Percentiles rank a stretch among this genome's conserved stretches.
These are phyloP conservation scores for Heliopora coerulea DNA, from an alignment of 92 coral and sea anemone species.

Conservation along the genomic window DNA sequence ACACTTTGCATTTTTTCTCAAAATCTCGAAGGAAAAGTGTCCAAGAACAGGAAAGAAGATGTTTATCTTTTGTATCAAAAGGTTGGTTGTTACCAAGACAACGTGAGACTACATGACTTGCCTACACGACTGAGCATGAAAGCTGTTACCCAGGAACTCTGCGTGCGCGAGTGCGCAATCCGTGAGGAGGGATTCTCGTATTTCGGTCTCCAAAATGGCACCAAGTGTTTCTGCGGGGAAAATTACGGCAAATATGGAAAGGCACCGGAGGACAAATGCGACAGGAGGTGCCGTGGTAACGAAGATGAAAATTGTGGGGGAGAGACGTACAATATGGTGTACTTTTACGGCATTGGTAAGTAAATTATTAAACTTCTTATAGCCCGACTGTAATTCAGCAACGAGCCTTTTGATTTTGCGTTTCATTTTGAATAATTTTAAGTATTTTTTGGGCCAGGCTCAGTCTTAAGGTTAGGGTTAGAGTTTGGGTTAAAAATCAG, in stretches of 20 bases:
- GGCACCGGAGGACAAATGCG: conserved; percentile 71
- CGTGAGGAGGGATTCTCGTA: conserved; percentile 85
- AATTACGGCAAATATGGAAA: conserved; percentile 83
- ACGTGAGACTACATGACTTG: conserved; percentile 64
- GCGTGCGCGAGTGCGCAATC: conserved; percentile 95
- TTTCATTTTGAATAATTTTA: too few species aligned
- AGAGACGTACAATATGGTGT: conserved; percentile 75
- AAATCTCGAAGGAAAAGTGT: conserved; percentile 49
- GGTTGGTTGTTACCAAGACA: conserved; percentile 92
- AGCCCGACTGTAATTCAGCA: neutral
- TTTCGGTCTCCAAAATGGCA: conserved; percentile 89
- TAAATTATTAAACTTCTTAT: too few species aligned
- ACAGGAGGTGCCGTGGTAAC: conserved; percentile 82
- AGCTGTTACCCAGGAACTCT: conserved; percentile 85
- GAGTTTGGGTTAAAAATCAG: too few species aligned
- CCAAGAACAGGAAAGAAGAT: conserved; percentile 90
- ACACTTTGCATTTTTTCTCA: neutral
- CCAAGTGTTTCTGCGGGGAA: conserved; percentile 94
- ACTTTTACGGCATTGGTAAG: conserved; percentile 94
- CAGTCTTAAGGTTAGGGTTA: too few species aligned
- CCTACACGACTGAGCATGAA: conserved; percentile 60
- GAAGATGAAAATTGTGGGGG: conserved; percentile 97
- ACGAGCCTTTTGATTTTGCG: neutral
- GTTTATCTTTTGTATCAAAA: conserved; percentile 92
- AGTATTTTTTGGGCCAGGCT: too few species aligned